phyloP scores from a whole-genome alignment of 2,888 invertebrate genomes.

The Petrolisthes cinctipes region DNA sequence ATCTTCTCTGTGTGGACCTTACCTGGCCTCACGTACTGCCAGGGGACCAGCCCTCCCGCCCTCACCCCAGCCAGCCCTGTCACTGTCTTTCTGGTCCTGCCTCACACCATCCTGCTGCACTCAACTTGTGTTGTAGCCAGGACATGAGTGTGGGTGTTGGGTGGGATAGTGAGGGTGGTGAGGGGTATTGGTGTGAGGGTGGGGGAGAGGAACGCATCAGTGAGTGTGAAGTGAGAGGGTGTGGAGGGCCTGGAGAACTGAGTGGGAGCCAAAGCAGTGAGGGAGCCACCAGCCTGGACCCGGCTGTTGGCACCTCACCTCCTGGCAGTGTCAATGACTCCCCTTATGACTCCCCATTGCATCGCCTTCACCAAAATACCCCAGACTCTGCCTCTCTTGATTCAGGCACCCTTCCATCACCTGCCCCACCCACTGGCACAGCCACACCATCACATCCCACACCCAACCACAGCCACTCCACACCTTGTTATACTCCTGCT shows the following conservation, averaged over 20 bases:
- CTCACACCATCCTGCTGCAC: slow-evolving; percentile 6
- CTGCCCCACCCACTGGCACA: slow-evolving; percentile 24
- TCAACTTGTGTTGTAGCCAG: slow-evolving; percentile 32
- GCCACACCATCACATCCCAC: background rate
- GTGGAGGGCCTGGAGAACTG: slow-evolving; percentile 37
- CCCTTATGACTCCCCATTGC: slow-evolving; percentile 62
- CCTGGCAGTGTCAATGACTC: slow-evolving; percentile 60
- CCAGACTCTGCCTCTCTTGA: slow-evolving; percentile 58
- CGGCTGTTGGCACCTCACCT: slow-evolving; percentile 61
- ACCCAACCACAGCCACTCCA: slow-evolving; percentile 17
- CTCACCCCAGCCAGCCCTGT: slow-evolving; percentile 15
- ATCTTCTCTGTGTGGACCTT: slow-evolving; percentile 28
- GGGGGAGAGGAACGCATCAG: slow-evolving; percentile 55
- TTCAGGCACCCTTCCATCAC: slow-evolving; percentile 55
- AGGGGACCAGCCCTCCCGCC: slow-evolving; percentile 15
- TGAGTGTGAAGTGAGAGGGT: slow-evolving; percentile 56
- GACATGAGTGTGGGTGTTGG: slow-evolving; percentile 27
- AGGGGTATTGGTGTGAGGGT: slow-evolving; percentile 59
- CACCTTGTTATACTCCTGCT: slow-evolving; percentile 19
- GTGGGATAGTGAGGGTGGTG: slow-evolving; percentile 63
- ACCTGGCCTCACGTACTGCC: slow-evolving; percentile 45
- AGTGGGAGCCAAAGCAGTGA: slow-evolving; percentile 48
- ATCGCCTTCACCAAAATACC: slow-evolving; percentile 63
- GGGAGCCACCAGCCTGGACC: slow-evolving; percentile 51
- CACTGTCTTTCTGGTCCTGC: slow-evolving; percentile 29